phyloP scores from a whole-genome alignment of 2,797 vertebrate genomes.

The Prunella strophiata region DNA sequence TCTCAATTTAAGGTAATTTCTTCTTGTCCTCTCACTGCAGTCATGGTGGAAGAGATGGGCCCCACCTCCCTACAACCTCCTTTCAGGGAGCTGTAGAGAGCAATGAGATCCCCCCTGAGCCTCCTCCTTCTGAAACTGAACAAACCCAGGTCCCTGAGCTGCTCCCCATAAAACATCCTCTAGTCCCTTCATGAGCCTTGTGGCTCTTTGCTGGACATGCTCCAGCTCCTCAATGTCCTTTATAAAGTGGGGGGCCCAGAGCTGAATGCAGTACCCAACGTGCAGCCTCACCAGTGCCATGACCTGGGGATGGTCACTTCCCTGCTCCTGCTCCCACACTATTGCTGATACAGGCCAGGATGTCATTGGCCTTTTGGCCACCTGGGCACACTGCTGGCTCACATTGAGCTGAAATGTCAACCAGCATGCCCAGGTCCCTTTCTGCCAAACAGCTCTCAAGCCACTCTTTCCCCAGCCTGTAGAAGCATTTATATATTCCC shows the following conservation, averaged over 20 bases:
- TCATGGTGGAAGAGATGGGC: fast-evolving
- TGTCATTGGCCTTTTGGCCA: not conserved
- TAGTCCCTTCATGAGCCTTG: not conserved
- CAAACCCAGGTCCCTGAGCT: not conserved
- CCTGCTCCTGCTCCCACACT: not conserved
- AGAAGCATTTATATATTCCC: not conserved
- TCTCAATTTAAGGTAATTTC: not conserved
- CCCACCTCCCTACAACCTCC: not conserved
- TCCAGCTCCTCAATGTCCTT: not conserved
- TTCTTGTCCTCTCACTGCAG: not conserved
- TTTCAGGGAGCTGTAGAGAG: not conserved
- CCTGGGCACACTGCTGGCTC: not conserved
- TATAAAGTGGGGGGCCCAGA: not conserved
- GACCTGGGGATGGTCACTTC: not conserved
- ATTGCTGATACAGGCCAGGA: not conserved
- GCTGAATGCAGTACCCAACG: fast-evolving
- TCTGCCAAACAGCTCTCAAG: not conserved
- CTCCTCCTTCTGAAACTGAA: not conserved
- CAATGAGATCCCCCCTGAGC: fast-evolving
- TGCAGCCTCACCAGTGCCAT: not conserved
- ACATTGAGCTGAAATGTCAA: not conserved
- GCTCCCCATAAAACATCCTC: not conserved
- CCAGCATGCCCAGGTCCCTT: not conserved
- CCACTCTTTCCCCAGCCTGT: not conserved
- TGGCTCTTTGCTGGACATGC: not conserved